These are phyloP conservation scores for Scartelaos histophorus DNA, from an alignment of 2,113 vertebrate species.

Conservation along the genomic window DNA sequence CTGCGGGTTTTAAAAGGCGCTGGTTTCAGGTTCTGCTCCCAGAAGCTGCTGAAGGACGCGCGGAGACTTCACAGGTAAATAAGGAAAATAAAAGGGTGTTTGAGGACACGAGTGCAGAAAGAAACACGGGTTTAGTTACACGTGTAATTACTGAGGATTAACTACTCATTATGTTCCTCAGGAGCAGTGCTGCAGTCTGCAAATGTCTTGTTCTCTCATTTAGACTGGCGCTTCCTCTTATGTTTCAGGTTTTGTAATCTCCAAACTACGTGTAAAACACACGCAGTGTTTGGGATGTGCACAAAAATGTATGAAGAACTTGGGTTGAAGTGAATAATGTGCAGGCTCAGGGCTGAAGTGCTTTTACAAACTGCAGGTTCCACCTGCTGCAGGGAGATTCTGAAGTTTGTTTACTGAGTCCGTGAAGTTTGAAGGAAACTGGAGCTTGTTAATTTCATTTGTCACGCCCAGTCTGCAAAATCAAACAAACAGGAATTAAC, in stretches of 20 bases:
- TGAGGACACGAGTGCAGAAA: not conserved
- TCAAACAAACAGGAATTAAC: too few species aligned
- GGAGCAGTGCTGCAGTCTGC: not conserved
- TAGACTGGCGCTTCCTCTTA: not conserved
- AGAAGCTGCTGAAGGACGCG: slow-evolving; percentile 36
- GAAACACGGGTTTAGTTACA: not conserved
- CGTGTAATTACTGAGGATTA: not conserved
- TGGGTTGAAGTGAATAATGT: not conserved
- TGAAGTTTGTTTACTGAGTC: too few species aligned
- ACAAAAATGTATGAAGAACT: not conserved
- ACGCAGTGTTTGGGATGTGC: too few species aligned
- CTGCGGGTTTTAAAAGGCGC: slow-evolving; percentile 45
- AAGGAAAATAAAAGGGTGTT: not conserved
- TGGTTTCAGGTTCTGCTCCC: slow-evolving; percentile 15
- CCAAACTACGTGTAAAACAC: too few species aligned
- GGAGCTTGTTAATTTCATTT: too few species aligned
- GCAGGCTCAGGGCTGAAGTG: too few species aligned
- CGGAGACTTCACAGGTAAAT: slow-evolving; percentile 67
- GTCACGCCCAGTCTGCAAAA: too few species aligned
- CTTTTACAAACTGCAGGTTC: too few species aligned
- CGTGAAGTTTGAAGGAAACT: too few species aligned
- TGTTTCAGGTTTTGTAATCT: not conserved
- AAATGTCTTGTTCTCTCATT: not conserved
- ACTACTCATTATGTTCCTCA: not conserved
- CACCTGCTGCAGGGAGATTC: too few species aligned